phyloP scores from a whole-genome alignment of 2,113 vertebrate species.

The Motacilla alba region DNA sequence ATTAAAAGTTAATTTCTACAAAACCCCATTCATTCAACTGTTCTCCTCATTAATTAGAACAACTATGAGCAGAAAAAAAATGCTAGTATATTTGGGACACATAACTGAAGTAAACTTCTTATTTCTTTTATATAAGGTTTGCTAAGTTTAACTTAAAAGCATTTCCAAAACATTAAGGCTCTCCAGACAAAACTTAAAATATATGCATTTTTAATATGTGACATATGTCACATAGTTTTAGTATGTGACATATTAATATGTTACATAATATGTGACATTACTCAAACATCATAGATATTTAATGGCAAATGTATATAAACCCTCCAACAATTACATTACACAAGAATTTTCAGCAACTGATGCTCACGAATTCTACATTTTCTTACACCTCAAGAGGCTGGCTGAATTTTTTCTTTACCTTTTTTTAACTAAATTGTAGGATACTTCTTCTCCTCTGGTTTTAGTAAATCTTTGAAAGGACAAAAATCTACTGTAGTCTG shows the following conservation, averaged over 20 bases:
- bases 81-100: background rate
- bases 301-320: background rate
- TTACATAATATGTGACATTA: background rate
- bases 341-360: background rate
- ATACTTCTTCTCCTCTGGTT: background rate
- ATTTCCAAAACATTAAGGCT: background rate
- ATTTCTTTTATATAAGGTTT: background rate
- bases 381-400: background rate
- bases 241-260: background rate
- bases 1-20: background rate
- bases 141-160: background rate
- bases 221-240: background rate
- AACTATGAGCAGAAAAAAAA: background rate
- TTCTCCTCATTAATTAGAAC: background rate
- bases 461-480: background rate
- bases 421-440: background rate
- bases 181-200: background rate
- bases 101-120: background rate
- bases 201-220: background rate
- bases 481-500: background rate
- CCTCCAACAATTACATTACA: background rate
- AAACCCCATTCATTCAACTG: background rate
- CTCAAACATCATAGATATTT: background rate
- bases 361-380: background rate
- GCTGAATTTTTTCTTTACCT: background rate